Evolutionary conservation across 2,888 invertebrate genomes (phyloP).

Genomic region (Xiphydria camelus): DNA sequence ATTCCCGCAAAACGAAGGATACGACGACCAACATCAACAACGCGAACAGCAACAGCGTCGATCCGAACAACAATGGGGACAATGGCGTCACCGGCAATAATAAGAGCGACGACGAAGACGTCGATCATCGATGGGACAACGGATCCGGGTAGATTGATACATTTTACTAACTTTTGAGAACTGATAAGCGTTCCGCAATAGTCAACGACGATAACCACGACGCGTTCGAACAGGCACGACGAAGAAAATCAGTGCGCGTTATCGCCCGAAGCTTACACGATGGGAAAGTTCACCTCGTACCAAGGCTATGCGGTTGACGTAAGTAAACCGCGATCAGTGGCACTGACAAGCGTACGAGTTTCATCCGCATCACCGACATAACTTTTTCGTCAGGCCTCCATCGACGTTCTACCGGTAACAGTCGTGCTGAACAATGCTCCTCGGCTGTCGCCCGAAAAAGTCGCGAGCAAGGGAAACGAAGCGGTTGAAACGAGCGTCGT

Average conservation of each 20-base stretch:
- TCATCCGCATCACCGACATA: no score
- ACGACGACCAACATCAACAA: slow-evolving; percentile 19
- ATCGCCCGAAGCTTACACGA: slow-evolving; percentile 21
- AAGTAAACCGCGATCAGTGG: no score
- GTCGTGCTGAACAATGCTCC: slow-evolving; percentile 29
- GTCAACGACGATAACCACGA: no score
- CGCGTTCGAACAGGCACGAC: slow-evolving; percentile 6
- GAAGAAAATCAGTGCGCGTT: slow-evolving; percentile 7
- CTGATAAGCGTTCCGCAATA: no score
- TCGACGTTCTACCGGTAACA: slow-evolving; percentile 29
- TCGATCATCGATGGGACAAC: slow-evolving; percentile 26
- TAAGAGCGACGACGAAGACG: slow-evolving; percentile 25
- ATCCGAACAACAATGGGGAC: slow-evolving; percentile 24
- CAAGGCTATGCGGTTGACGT: slow-evolving; percentile 24
- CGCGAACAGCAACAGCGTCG: slow-evolving; percentile 17
- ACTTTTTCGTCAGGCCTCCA: slow-evolving; percentile 16
- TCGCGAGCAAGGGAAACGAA: no score
- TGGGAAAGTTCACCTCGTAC: slow-evolving; percentile 17
- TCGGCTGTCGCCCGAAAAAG: no score
- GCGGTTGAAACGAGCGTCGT: slow-evolving; percentile 6
- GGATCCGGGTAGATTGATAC: slow-evolving; percentile 22
- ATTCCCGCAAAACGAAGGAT: slow-evolving; percentile 31
- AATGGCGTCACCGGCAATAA: slow-evolving; percentile 22
- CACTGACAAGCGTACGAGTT: no score
- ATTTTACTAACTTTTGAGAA: no score